Percentiles rank a stretch among this genome's conserved stretches.
Evolutionary conservation across 1,140 invertebrate genomes (phyloP).

Genomic region (Ectropis grisescens): DNA sequence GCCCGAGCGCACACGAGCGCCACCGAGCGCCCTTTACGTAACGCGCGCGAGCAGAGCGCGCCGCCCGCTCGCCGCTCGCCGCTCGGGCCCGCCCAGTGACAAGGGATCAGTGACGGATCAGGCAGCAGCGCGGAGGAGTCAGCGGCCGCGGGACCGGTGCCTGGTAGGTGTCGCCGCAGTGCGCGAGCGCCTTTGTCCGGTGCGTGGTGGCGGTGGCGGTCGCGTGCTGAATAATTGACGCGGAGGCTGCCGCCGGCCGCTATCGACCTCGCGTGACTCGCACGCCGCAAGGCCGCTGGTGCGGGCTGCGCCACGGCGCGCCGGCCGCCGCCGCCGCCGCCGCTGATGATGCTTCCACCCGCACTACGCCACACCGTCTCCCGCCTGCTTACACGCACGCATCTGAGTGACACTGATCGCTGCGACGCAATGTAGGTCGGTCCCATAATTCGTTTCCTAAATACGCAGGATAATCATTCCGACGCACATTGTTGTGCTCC

Average conservation of each 20-base stretch:
- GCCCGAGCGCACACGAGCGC: conserved; percentile 50
- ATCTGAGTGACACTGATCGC: conserved; percentile 2
- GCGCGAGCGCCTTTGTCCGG: conserved; percentile 45
- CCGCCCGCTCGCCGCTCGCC: conserved; percentile 23
- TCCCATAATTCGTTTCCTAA: neutral
- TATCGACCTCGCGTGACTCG: conserved; percentile 60
- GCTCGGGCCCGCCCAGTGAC: conserved; percentile 34
- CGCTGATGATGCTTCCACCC: conserved; percentile 15
- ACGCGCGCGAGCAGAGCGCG: conserved; percentile 53
- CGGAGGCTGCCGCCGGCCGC: conserved; percentile 48
- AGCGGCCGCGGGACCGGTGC: conserved; percentile 32
- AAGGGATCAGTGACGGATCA: conserved; percentile 31
- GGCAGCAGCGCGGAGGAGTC: conserved; percentile 26
- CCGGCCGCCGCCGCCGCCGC: conserved; percentile 23
- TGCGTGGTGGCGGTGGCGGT: conserved; percentile 35
- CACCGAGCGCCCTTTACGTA: conserved; percentile 56
- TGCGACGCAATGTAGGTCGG: neutral
- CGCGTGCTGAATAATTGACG: conserved; percentile 64
- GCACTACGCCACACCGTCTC: conserved; percentile 14
- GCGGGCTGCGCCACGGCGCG: conserved; percentile 52
- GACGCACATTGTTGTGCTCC: conserved; percentile 5
- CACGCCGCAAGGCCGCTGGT: conserved; percentile 45
- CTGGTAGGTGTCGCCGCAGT: conserved; percentile 57
- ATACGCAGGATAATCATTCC: neutral
- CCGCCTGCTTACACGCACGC: too few species aligned